phyloP scores from a whole-genome alignment of 2,797 vertebrate species.

The Poliocrania exsul region DNA sequence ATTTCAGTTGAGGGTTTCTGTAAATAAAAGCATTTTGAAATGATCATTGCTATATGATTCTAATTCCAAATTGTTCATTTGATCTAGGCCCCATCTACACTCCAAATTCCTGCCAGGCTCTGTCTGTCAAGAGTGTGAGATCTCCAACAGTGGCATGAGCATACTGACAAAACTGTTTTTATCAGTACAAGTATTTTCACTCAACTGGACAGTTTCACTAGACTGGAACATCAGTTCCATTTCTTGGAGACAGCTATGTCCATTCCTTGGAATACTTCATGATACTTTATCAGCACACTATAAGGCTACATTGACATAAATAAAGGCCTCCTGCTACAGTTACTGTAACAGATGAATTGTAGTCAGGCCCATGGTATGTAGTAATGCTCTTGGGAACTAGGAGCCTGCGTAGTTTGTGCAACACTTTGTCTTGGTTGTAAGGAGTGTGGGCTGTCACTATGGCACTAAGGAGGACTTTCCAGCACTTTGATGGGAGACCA shows the following conservation, averaged over 20 bases:
- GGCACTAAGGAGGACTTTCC: constrained; percentile 10
- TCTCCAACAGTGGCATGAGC: background rate
- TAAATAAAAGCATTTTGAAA: constrained; percentile 62
- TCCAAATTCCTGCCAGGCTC: constrained; percentile 30
- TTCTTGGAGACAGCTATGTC: constrained; percentile 48
- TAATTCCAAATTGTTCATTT: constrained; percentile 39
- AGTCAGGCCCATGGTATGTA: constrained; percentile 35
- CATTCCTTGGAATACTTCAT: constrained; percentile 29
- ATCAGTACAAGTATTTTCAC: constrained; percentile 27
- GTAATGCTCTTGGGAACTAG: constrained; percentile 15
- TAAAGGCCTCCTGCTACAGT: constrained; percentile 27
- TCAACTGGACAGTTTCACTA: constrained; percentile 35
- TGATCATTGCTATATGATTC: constrained; percentile 52
- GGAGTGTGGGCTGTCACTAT: constrained; percentile 11
- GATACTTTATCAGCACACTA: constrained; percentile 39
- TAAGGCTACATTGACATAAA: constrained; percentile 50
- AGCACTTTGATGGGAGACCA: constrained; percentile 41
- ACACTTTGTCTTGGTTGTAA: constrained; percentile 37
- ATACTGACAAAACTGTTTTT: background rate
- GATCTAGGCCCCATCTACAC: background rate
- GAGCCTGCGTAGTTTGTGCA: constrained; percentile 28
- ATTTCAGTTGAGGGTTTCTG: constrained; percentile 62
- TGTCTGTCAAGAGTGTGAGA: constrained; percentile 9
- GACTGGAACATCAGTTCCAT: constrained; percentile 50
- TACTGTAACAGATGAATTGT: constrained; percentile 46